These are phyloP conservation scores for Cottoperca gobio DNA, from an alignment of 2,797 vertebrate species.

Conservation along the genomic window DNA sequence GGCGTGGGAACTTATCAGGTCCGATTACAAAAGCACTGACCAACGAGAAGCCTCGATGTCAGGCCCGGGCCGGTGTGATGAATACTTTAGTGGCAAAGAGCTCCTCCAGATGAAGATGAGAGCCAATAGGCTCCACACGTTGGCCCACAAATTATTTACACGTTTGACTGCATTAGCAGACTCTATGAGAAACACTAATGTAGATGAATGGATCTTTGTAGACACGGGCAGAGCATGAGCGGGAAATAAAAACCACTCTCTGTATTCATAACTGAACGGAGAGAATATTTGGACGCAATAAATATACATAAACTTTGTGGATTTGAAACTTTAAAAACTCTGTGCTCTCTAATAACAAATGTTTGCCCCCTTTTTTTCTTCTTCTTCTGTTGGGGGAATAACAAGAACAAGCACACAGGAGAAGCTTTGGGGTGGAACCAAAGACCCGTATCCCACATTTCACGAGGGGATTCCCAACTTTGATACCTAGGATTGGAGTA, in stretches of 20 bases:
- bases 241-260: conserved; percentile 22
- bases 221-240: conserved; percentile 14
- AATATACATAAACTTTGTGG: conserved; percentile 17
- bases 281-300: conserved; percentile 20
- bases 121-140: conserved; percentile 29
- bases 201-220: conserved; percentile 46
- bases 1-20: conserved; percentile 43
- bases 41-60: conserved; percentile 49
- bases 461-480: conserved; percentile 26
- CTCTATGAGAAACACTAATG: conserved; percentile 53
- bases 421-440: conserved; percentile 12
- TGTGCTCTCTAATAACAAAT: not conserved
- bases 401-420: not conserved
- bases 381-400: not conserved
- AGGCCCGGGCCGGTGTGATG: conserved; percentile 43
- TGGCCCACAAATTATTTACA: conserved; percentile 64
- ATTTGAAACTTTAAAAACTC: conserved; percentile 16
- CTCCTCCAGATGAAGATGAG: conserved; percentile 59
- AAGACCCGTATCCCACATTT: conserved; percentile 11
- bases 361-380: not conserved
- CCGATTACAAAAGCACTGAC: conserved; percentile 55
- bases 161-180: conserved; percentile 50
- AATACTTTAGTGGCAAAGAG: conserved; percentile 50
- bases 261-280: not conserved
- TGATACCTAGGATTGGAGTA: conserved; percentile 29